phyloP scores from a whole-genome alignment of 2,888 invertebrate genomes.

The Drosophila melanosoma region DNA sequence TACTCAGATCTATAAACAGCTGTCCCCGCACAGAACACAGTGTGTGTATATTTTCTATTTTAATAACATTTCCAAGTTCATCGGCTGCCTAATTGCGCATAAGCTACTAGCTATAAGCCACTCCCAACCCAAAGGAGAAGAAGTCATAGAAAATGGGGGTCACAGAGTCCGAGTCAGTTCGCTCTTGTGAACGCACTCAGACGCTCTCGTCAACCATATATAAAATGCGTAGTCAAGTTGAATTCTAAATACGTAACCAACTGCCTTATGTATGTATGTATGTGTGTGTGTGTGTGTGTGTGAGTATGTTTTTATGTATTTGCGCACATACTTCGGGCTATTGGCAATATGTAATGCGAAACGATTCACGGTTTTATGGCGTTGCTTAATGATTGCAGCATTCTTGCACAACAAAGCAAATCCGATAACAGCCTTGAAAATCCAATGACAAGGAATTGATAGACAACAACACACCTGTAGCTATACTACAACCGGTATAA shows the following conservation, averaged over 20 bases:
- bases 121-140: slow-evolving; percentile 7
- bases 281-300: background rate
- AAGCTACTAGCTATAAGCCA: slow-evolving; percentile 24
- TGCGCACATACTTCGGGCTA: slow-evolving; percentile 8
- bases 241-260: slow-evolving; percentile 24
- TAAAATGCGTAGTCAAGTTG: slow-evolving; percentile 49
- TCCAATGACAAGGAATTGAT: slow-evolving; percentile 21
- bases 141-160: slow-evolving; percentile 1
- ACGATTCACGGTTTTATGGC: slow-evolving; percentile 50
- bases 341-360: slow-evolving; percentile 45
- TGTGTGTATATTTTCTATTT: slow-evolving; percentile 34
- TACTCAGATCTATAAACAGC: slow-evolving; percentile 33
- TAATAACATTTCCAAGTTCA: slow-evolving; percentile 56
- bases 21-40: slow-evolving; percentile 19
- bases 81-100: slow-evolving; percentile 63
- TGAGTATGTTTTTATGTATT: background rate
- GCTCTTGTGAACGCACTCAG: slow-evolving; percentile 31
- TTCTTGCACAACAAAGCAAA: slow-evolving; percentile 43
- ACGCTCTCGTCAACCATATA: slow-evolving; percentile 39
- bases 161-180: background rate
- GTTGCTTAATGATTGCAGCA: slow-evolving; percentile 49
- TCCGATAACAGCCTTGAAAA: slow-evolving; percentile 18
- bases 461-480: slow-evolving; percentile 15
- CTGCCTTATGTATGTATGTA: background rate
- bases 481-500: slow-evolving; percentile 6